Conservation (phyloP, 2,888 invertebrate genomes). For the Leucania comma region DNA sequence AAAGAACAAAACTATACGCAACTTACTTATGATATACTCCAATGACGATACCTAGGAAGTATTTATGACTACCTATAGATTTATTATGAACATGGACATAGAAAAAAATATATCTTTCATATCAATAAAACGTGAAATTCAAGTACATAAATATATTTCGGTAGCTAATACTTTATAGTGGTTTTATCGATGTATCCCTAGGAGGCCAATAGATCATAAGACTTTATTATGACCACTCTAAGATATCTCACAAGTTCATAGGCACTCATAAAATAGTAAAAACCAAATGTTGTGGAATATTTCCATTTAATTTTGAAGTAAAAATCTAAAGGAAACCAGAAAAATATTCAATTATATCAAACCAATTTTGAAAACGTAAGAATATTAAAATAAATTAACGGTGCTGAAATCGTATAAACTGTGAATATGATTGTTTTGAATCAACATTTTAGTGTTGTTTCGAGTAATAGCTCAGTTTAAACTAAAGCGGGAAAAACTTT, state of each 20-base stretch:
- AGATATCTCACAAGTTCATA: background rate
- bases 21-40: too few relatives aligned
- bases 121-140: background rate
- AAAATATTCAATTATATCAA: slow-evolving; percentile 3
- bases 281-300: background rate
- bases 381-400: background rate
- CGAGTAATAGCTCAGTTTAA: too few relatives aligned
- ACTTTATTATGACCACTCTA: background rate
- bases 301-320: background rate
- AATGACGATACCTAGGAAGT: too few relatives aligned
- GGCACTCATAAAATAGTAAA: background rate
- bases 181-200: slow-evolving; percentile 5
- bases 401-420: slow-evolving; percentile 12
- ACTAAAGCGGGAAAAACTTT: too few relatives aligned
- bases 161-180: slow-evolving; percentile 1
- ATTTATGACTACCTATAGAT: background rate
- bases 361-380: slow-evolving; percentile 1
- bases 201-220: background rate
- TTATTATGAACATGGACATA: background rate
- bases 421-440: slow-evolving; percentile 24
- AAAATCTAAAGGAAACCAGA: background rate
- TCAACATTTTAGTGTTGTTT: slow-evolving; percentile 29
- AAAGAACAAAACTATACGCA: too few relatives aligned
- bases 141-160: background rate
- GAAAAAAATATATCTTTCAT: background rate